A percentile compares a stretch with the other conserved stretches of the same genome.
Conservation (phyloP, 2,888 invertebrate species). For the Helobdella robusta region DNA sequence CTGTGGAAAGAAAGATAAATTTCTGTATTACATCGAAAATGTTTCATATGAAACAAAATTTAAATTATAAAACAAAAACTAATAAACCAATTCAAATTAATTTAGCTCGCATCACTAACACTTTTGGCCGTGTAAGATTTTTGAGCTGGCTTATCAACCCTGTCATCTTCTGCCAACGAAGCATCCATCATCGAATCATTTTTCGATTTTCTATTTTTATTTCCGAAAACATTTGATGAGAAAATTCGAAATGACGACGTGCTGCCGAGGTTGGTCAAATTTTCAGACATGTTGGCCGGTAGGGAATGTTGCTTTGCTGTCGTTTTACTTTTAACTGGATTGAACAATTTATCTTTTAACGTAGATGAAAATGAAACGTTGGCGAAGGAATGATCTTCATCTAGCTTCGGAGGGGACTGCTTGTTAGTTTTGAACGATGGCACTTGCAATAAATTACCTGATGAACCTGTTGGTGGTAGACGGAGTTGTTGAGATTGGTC, state of each 20-base stretch:
- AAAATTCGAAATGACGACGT: conserved; percentile 19
- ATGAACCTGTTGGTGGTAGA: neutral
- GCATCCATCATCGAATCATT: neutral
- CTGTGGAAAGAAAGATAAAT: neutral
- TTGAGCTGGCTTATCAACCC: neutral
- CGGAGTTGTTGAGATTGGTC: neutral
- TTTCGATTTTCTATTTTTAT: neutral
- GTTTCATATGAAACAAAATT: neutral
- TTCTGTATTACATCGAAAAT: too few relatives aligned
- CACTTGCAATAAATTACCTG: conserved; percentile 6
- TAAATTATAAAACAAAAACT: neutral
- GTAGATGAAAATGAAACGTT: neutral
- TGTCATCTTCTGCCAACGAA: neutral
- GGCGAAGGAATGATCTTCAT: neutral
- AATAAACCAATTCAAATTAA: too few relatives aligned
- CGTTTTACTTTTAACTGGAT: too few relatives aligned
- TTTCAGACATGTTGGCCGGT: neutral
- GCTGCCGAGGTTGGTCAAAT: conserved; percentile 6
- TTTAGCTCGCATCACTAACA: too few relatives aligned
- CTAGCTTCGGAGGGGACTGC: neutral
- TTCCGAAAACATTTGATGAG: conserved; percentile 3
- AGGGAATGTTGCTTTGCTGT: too few relatives aligned
- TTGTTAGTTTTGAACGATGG: conserved; percentile 5
- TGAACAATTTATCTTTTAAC: neutral
- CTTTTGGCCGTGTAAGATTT: neutral